Evolutionary conservation across 2,113 vertebrate genomes (phyloP), one percentile per base, ranked within the genome.

Genomic region (Pantherophis guttatus): DNA sequence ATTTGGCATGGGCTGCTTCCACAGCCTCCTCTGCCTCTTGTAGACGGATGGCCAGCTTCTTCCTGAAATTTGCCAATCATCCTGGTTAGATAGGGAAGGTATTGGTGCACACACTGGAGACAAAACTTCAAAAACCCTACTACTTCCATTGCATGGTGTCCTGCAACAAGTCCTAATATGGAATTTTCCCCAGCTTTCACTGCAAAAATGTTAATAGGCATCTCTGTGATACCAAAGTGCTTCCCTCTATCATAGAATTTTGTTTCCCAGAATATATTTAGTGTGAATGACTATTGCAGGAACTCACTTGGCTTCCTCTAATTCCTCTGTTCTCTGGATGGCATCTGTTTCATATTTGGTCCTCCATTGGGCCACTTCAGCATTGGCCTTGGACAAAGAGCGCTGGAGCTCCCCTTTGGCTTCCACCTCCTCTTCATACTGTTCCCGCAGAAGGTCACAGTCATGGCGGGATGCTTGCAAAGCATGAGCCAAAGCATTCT

Each of bases 291-390:
- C 19, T 29, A 24, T 53, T 54, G 12, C 8, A 2, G 1, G 23
- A 58, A 96, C 98, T 97, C 95, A 99, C 99, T 99, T 99, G 95
- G 99, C 99, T 94, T 99, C 99, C 96, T 99, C 99, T 94, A 99
- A 97, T 94, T 99, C 99, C 97, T 99, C 99, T 0, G 98, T 99
- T 96, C 98, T 98, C 96, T 99, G 98, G 95, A 99, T 99, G 96
- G 98, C 99, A 0, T 99, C 99, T 0, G 98, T 99, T 97, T 99
- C 98, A 0, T 99, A 99, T 95, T 99, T 99, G 94, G 98, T 99
- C 96, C 99, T 98, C 99, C 99, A 99, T 94, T 99, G 99, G 65
- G 99, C 98, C 90, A 99, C 99, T 96, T 99, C 99, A 0, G 98
- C 97, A 0, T 99, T 99, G 95, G 98, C 98, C 95, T 99, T 99